Percentiles rank a stretch among this genome's conserved stretches.
phyloP scores from a whole-genome alignment of 2,797 vertebrate genomes.

The Anguilla megastoma region DNA sequence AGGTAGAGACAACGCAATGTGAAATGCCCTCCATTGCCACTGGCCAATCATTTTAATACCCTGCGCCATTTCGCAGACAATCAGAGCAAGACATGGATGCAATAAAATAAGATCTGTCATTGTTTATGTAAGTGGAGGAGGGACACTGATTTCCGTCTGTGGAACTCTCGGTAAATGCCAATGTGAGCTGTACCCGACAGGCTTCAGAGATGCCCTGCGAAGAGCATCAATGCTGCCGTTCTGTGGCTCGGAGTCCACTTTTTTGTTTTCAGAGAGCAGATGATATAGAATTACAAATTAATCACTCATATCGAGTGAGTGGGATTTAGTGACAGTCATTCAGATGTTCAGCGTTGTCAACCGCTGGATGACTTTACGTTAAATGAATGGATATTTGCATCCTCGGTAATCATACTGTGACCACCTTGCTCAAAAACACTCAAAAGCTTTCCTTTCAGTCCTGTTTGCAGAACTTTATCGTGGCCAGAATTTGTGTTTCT shows the following conservation, averaged over 20 bases:
- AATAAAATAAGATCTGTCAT: background rate
- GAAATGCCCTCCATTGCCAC: background rate
- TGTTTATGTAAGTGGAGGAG: background rate
- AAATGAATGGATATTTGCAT: background rate
- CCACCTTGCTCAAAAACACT: background rate
- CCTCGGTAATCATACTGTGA: background rate
- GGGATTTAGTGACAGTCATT: background rate
- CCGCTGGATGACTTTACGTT: background rate
- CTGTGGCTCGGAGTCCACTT: background rate
- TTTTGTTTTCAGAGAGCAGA: background rate
- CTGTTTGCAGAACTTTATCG: background rate
- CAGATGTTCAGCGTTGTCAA: background rate
- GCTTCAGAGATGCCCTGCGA: background rate
- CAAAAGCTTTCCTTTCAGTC: background rate
- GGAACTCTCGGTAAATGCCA: background rate
- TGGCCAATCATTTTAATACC: constrained; percentile 13
- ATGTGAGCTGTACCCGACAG: background rate
- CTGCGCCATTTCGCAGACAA: constrained; percentile 1
- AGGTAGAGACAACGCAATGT: background rate
- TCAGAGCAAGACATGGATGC: background rate
- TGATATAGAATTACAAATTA: background rate
- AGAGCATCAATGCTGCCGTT: background rate
- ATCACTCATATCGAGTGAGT: background rate
- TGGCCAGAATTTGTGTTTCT: background rate
- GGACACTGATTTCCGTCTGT: background rate